Percentiles rank a stretch among this genome's conserved stretches.
These are phyloP conservation scores for Minunthozetes semirufus DNA, from an alignment of 2,888 invertebrate species.

Conservation along the genomic window DNA sequence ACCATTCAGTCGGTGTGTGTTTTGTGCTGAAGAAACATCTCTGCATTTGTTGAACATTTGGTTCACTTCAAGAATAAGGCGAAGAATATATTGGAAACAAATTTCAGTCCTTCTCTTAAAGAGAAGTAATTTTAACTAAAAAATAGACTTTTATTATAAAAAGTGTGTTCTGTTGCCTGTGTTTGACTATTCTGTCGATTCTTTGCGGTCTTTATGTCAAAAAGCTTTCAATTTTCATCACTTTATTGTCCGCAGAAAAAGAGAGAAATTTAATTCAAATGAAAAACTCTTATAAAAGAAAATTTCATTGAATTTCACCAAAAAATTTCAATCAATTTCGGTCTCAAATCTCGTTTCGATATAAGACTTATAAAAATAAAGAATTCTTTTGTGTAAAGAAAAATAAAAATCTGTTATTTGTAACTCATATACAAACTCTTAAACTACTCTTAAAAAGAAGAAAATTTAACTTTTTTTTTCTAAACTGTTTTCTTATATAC, in stretches of 20 bases:
- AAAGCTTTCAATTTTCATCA: conserved; percentile 12
- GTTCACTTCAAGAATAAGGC: not conserved
- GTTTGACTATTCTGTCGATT: not conserved
- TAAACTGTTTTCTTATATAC: not conserved
- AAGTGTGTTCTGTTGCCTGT: not conserved
- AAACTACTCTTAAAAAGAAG: too few relatives aligned
- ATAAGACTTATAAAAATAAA: not conserved
- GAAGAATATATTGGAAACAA: not conserved
- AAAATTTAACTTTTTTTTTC: too few relatives aligned
- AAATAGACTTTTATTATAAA: not conserved
- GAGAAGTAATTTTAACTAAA: not conserved
- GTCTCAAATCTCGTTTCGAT: not conserved
- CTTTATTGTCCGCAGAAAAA: not conserved
- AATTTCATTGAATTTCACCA: not conserved
- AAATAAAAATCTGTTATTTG: too few relatives aligned
- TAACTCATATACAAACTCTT: too few relatives aligned
- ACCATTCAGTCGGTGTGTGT: conserved; percentile 13
- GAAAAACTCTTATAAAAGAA: not conserved
- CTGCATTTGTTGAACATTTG: not conserved
- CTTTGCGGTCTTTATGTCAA: not conserved
- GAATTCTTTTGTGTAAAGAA: too few relatives aligned
- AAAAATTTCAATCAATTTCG: not conserved
- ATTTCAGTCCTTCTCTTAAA: not conserved
- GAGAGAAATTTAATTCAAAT: not conserved
- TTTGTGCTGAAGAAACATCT: not conserved